Evolutionary conservation across 2,888 invertebrate species (phyloP), one percentile per base, ranked within the genome.

Genomic region (Ornithoptera alexandrae): DNA sequence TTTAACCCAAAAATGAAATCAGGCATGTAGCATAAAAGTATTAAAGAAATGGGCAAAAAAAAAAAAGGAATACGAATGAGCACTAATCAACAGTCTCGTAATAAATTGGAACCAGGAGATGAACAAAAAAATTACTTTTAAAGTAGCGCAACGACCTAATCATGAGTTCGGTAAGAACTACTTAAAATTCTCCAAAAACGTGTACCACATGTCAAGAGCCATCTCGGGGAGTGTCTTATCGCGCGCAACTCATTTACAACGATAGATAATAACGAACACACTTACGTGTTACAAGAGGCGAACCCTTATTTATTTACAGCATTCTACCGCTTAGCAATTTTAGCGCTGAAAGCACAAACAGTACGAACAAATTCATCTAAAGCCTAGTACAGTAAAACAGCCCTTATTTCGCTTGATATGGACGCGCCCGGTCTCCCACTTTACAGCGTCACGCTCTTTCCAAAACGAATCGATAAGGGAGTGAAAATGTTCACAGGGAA

Each of bases 401-500:
- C 70, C 63, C 66, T 67, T 30, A 39, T n/a, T 67, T 56, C n/a
- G 70, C 70, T 70, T 56, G 39, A 10, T 12, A 22, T 17, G 17
- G 39, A 18, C 57, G 10, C 17, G 17, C 22, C 18, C 60, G 24
- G 65, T 36, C 46, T 15, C 72, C 72, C 78, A 79, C 81, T 84
- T 79, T 77, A 81, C 74, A 73, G 72, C 65, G 69, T 75, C 73
- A 72, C 74, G 73, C 66, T 69, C 70, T 72, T 72, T 76, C 69
- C 70, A 65, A 69, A 72, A 72, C 70, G 75, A 71, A 57, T 71
- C 73, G 85, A 85, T 86, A 85, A 84, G 78, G 71, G 78, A 80
- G 84, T 84, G 84, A 85, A 86, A 85, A 84, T 81, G 83, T 87
- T 86, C 86, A 87, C 87, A 80, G 82, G 76, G 78, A 77, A 86